A percentile compares a stretch with the other conserved stretches of the same genome.
These are phyloP conservation scores for Oreochromis mossambicus DNA, from an alignment of 2,797 vertebrate species.

Conservation along the genomic window DNA sequence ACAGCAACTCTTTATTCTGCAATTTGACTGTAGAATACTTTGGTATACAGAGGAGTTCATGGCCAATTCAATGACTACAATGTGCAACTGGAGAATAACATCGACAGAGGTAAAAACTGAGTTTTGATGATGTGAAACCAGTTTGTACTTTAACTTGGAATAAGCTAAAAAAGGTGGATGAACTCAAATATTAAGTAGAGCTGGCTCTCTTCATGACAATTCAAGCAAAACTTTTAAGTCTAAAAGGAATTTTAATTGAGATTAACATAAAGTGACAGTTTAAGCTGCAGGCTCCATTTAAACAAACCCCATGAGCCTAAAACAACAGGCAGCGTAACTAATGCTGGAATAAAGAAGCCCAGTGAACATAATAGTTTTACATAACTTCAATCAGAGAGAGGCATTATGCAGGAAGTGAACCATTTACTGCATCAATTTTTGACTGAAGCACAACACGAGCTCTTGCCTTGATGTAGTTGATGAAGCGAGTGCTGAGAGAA, in stretches of 20 bases:
- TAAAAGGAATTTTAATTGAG: background rate
- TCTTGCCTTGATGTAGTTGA: conserved; percentile 87
- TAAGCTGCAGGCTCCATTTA: background rate
- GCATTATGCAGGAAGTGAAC: background rate
- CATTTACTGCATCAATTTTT: background rate
- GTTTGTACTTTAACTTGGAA: background rate
- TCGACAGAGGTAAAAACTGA: background rate
- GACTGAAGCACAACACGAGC: background rate
- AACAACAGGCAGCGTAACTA: background rate
- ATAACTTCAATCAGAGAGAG: background rate
- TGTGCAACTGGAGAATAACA: background rate
- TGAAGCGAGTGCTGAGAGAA: conserved; percentile 76
- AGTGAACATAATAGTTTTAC: background rate
- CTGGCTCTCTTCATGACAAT: background rate
- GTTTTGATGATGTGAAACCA: background rate
- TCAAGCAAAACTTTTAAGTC: background rate
- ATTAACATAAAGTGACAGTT: background rate
- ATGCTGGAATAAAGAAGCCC: background rate
- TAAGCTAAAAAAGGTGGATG: background rate
- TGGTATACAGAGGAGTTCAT: background rate
- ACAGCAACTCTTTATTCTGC: background rate
- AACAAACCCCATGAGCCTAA: background rate
- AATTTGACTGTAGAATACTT: background rate
- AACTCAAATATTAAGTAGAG: background rate
- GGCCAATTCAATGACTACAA: background rate